Base-by-base conservation (phyloP, 2,888 invertebrate genomes). In the Esperia sulphurella region DNA sequence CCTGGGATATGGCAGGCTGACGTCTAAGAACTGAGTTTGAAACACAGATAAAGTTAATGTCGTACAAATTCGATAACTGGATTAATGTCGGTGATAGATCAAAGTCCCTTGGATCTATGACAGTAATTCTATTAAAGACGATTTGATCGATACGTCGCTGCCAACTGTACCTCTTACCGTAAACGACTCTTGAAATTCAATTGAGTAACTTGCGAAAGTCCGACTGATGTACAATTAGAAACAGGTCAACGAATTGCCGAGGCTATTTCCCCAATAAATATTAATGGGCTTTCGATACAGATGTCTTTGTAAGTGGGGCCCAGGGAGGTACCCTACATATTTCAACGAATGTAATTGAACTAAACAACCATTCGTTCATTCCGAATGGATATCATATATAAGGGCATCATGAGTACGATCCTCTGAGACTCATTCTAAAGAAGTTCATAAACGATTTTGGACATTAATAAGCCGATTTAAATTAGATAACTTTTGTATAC, bases 181-280 rank as follows among this genome's bases (percentile, higher is more conserved):
- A 63, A 61, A 65, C 57, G 56, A 35, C 55, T 52, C 40, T 50
- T 46, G 47, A 53, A 65, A 63, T 60, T 55, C 56, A 65, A 63
- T 63, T 61, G 48, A 59, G 57, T 59, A 62, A 63, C 59, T 63
- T 59, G 54, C 61, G 58, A 56, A 51, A 60, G 57, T 54, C 53
- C 63, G 61, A 74, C 74, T 66, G 70, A 70, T 66, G 63, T 69
- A 58, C 73, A 75, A 72, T 74, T 69, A 71, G 64, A 57, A 65
- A 57, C 51, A 63, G 50, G 51, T 63, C 52, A 57, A 67, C 59
- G 68, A 68, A 64, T 67, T 61, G 59, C 61, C 59, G 57, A 62
- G 63, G 72, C 62, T 64, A 69, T 77, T 76, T 65, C 63, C 47
- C 53, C 66, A 70, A 77, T 80, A 79, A 81, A 79, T 77, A 77